Base-by-base conservation (phyloP, 2,888 invertebrate species). In the Meloe dianella region DNA sequence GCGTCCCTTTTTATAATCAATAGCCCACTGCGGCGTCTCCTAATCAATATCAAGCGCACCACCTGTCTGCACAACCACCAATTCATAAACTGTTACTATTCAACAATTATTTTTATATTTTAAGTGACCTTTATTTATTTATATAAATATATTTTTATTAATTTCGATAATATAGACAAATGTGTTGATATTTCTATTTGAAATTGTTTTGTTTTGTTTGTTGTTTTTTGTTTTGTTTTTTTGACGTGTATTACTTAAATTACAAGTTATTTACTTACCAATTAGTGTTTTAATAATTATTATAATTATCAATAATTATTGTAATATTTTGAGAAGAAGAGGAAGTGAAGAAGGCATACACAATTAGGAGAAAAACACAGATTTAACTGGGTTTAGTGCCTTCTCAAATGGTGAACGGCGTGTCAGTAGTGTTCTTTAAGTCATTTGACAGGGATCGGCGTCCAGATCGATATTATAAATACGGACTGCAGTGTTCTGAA, bases 401-500 rank as follows among this genome's bases (percentile, higher is more conserved):
- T 74, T 74, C 77, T 76, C 77, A 74, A 71, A 75, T 75, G 79
- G 79, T 77, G 73, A 73, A 70, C 77, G 73, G 74, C 74, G 71
- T 75, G 75, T 74, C 75, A 77, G 77, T 78, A 77, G 77, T 78
- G 81, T 76, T 78, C 77, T 79, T 76, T 75, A 79, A 78, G 80
- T 77, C 80, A 79, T 81, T 80, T 82, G 82, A 79, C 80, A 79
- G 79, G 77, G 79, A 75, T 78, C 80, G 80, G 76, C 77, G 79
- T 78, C 75, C 77, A 77, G 78, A 83, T 83, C 83, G 81, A 83
- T 83, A 83, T 77, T 74, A 71, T 79, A 80, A 81, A 80, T 78
- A 80, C 78, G 77, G 80, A 81, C 82, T 82, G 82, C 83, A 83
- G 83, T 83, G 82, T 80, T 79, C 81, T 78, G 80, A 81, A 80